Evolutionary conservation across 2,797 vertebrate species (phyloP).

Genomic region (Macroramphosus scolopax): DNA sequence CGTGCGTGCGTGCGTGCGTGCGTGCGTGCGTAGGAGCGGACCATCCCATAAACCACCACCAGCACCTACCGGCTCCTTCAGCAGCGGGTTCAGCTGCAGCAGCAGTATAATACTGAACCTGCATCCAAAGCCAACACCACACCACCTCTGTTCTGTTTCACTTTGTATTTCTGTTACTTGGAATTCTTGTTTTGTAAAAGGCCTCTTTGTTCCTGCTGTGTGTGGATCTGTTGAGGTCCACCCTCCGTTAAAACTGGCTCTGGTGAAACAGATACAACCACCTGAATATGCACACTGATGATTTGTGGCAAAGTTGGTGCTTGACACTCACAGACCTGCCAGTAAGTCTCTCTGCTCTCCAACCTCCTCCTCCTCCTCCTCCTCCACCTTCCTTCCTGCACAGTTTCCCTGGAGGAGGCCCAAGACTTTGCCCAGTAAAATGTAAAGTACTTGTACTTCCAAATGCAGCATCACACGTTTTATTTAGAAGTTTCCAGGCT

Average conservation of each 20-base stretch:
- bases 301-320: slow-evolving; percentile 30
- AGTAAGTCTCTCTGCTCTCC: slow-evolving; percentile 17
- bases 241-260: slow-evolving; percentile 30
- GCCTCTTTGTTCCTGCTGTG: slow-evolving; percentile 52
- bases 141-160: slow-evolving; percentile 47
- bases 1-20: no score
- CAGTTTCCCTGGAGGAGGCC: slow-evolving; percentile 10
- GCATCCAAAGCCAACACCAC: slow-evolving; percentile 67
- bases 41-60: slow-evolving; percentile 11
- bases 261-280: slow-evolving; percentile 39
- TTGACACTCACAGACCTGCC: no score
- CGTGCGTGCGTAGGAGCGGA: slow-evolving; percentile 15
- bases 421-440: no score
- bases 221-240: slow-evolving; percentile 36
- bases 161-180: slow-evolving; percentile 40
- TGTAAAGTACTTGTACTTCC: no score
- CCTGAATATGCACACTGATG: slow-evolving; percentile 33
- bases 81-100: slow-evolving; percentile 26
- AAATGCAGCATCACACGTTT: slow-evolving; percentile 12
- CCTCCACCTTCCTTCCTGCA: slow-evolving; percentile 44
- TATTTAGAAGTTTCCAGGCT: slow-evolving; percentile 19
- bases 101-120: slow-evolving; percentile 48
- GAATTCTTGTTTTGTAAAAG: slow-evolving; percentile 56
- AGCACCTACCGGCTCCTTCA: slow-evolving; percentile 13
- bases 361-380: no score